These are phyloP conservation scores for Eulemur rufifrons DNA, from an alignment of 2,113 vertebrate species.

Conservation along the genomic window DNA sequence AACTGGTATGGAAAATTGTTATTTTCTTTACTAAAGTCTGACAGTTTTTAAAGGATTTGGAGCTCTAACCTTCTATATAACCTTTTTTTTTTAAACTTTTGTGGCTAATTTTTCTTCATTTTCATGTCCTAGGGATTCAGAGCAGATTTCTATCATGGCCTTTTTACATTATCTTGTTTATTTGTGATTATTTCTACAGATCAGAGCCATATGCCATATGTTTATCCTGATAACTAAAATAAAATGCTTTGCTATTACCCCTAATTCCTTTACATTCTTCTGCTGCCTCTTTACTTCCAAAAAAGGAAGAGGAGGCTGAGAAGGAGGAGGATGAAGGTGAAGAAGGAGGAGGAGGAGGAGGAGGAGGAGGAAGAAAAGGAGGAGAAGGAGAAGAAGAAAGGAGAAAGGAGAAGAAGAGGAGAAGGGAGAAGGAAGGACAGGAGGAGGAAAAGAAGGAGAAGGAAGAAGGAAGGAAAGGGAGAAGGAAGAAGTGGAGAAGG, in stretches of 20 bases:
- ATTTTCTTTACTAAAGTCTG: background rate
- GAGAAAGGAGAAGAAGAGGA: background rate
- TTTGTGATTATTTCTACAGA: background rate
- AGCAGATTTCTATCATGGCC: background rate
- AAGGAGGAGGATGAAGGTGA: rapidly evolving
- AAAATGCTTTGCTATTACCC: background rate
- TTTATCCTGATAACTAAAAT: background rate
- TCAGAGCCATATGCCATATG: background rate
- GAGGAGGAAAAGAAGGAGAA: background rate
- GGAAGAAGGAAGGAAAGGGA: too few relatives aligned
- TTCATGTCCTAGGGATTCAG: background rate
- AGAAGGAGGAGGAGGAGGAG: background rate
- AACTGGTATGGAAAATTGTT: background rate
- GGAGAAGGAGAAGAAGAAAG: background rate
- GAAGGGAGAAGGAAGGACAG: too few relatives aligned
- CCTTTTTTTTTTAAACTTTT: background rate
- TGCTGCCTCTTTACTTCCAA: background rate
- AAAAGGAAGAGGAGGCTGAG: background rate
- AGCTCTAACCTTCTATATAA: background rate
- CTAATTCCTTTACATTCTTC: background rate
- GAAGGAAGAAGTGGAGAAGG: background rate
- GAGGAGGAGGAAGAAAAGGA: too few relatives aligned
- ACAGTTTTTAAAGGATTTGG: background rate
- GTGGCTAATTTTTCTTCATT: background rate
- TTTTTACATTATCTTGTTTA: background rate